Conservation (phyloP, 2,113 vertebrate species). For the Galbula dea region DNA sequence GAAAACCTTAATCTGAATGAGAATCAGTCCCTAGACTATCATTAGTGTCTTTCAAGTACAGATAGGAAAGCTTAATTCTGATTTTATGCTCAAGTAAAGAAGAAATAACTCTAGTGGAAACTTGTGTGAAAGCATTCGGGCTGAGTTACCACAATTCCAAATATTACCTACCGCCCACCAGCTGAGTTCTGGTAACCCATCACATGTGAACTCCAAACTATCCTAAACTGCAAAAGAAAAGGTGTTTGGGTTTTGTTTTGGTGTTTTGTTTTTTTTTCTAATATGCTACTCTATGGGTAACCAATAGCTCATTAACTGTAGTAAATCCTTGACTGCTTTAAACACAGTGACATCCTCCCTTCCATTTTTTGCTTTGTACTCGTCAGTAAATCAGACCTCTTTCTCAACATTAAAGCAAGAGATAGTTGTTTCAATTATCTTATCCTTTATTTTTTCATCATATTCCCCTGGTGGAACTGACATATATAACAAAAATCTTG, state of each 20-base stretch:
- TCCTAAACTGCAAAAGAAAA: neutral
- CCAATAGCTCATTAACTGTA: neutral
- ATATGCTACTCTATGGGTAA: neutral
- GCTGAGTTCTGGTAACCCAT: neutral
- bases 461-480: neutral
- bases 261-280: neutral
- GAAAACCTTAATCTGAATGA: constrained; percentile 6
- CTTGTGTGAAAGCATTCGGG: neutral
- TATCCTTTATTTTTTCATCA: neutral
- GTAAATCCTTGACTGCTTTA: neutral
- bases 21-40: constrained; percentile 6
- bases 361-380: neutral
- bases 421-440: neutral
- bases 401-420: neutral
- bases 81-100: constrained; percentile 1
- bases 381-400: neutral
- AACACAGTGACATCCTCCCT: neutral
- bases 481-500: neutral
- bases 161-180: neutral
- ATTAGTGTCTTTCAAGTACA: constrained; percentile 16
- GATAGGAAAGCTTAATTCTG: constrained; percentile 29
- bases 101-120: constrained; percentile 13
- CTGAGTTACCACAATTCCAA: neutral
- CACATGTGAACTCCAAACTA: neutral
- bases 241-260: neutral